Evolutionary conservation across 1,140 invertebrate species (phyloP), one percentile per base, ranked within the genome.

Genomic region (Lucilia cuprina): DNA sequence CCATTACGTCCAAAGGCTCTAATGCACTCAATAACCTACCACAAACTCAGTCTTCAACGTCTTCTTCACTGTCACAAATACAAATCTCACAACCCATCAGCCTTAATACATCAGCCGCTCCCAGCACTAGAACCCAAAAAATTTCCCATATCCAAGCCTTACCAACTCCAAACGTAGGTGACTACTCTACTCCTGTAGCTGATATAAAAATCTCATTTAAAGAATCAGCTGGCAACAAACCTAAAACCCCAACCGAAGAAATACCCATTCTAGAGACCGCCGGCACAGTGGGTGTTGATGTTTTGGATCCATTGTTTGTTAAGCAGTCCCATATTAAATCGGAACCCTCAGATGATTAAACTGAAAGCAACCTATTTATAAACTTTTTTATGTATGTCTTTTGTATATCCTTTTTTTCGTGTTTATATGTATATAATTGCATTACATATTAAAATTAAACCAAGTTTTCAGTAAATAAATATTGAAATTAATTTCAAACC

Each of bases 291-390:
- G 41, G 41, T 0, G 77, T 41, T 8, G 77, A 80, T 80, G 19
- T 21, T 77, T 77, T 77, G n/a, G 77, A 80, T 19, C 77, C 77
- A 4, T 47, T 49, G 21, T 49, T 49, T 34, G 41, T 49, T 14
- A 80, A 80, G 17, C 75, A 14, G 14, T 17, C 77, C 2, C 13
- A 9, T 0, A 80, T 80, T 25, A 80, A 80, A 80, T 19, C n/a
- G 17, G 77, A 80, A 21, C 77, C 77, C 25, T 12, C 19, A 80
- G 77, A 80, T 47, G 75, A 78, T 78, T 78, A 47, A 78, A 78
- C 10, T 41, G 35, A 30, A 30, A n/a, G 9, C 30, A 41, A n/a
- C 4, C 0, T 17, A 17, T 77, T 75, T 75, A 25, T 74, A 30
- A 21, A 4, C 17, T 77, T 77, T 9, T 35, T 77, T 77, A n/a